phyloP scores from a whole-genome alignment of 2,888 invertebrate species.

The Congeria kusceri region DNA sequence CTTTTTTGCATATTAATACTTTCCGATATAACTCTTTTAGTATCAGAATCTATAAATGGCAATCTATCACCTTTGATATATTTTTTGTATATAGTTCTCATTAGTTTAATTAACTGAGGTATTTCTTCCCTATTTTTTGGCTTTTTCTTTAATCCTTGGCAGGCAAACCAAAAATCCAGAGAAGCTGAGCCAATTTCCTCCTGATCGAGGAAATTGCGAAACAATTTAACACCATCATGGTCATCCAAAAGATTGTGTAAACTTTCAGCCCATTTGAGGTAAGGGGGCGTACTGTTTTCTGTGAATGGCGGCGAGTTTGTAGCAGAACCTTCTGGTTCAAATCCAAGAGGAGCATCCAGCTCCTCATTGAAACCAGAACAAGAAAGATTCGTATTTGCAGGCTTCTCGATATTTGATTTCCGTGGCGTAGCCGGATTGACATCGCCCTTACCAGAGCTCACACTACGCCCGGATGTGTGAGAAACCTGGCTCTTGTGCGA shows the following conservation, averaged over 20 bases:
- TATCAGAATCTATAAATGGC: slow-evolving; percentile 92
- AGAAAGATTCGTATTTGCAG: slow-evolving; percentile 42
- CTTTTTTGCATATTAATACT: slow-evolving; percentile 65
- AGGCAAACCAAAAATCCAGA: slow-evolving; percentile 93
- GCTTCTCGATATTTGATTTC: slow-evolving; percentile 80
- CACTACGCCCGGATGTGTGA: slow-evolving; percentile 74
- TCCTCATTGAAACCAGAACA: slow-evolving; percentile 73
- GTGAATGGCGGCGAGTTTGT: slow-evolving; percentile 85
- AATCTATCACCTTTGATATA: slow-evolving; percentile 90
- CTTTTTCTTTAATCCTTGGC: slow-evolving; percentile 83
- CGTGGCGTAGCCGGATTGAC: slow-evolving; percentile 81
- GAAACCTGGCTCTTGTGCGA: slow-evolving; percentile 82
- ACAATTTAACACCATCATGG: slow-evolving; percentile 94
- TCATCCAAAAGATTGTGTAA: slow-evolving; percentile 94
- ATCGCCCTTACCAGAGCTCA: slow-evolving; percentile 76
- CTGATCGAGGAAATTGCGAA: slow-evolving; percentile 87
- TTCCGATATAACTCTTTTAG: slow-evolving; percentile 90
- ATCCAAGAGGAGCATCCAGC: slow-evolving; percentile 87
- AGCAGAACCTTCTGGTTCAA: slow-evolving; percentile 88
- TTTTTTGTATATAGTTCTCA: slow-evolving; percentile 88
- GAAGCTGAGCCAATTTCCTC: slow-evolving; percentile 82
- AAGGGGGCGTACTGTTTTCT: slow-evolving; percentile 88
- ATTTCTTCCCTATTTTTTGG: slow-evolving; percentile 87
- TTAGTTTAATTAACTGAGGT: slow-evolving; percentile 88
- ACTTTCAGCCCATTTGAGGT: slow-evolving; percentile 95